Evolutionary conservation across 1,140 invertebrate species (phyloP).

Genomic region (Artemia franciscana): DNA sequence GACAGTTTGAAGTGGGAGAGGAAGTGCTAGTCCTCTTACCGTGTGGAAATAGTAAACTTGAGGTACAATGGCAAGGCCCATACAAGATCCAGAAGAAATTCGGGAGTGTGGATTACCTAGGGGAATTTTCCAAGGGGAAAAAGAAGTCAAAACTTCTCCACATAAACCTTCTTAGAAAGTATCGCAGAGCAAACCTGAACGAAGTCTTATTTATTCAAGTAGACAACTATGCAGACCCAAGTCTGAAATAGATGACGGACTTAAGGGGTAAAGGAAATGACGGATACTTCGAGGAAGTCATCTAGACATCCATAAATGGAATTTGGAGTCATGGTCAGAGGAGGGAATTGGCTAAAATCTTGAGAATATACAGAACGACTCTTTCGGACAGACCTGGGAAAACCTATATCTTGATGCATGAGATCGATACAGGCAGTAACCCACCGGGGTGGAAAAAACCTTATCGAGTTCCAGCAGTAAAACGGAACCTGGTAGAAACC

Average conservation of each 20-base stretch:
- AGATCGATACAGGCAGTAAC: slow-evolving; percentile 4
- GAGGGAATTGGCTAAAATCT: neutral
- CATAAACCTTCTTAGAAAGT: neutral
- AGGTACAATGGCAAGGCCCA: neutral
- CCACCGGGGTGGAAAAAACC: slow-evolving; percentile 2
- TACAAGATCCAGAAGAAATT: neutral
- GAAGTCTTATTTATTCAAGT: neutral
- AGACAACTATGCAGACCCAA: neutral
- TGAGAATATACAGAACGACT: neutral
- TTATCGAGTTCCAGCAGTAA: slow-evolving; percentile 2
- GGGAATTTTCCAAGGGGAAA: neutral
- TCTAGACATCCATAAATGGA: neutral
- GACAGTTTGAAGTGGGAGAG: neutral
- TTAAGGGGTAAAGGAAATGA: neutral
- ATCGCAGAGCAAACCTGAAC: neutral
- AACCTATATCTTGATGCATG: neutral
- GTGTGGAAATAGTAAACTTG: neutral
- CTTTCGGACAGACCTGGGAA: neutral
- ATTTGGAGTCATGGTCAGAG: neutral
- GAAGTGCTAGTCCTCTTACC: neutral
- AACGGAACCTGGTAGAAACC: slow-evolving; percentile 2
- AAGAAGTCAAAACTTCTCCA: neutral
- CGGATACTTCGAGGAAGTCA: neutral
- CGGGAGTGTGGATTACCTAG: neutral
- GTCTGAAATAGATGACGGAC: neutral